A percentile compares a stretch with the other conserved stretches of the same genome.
Evolutionary conservation across 2,888 invertebrate genomes (phyloP).

Genomic region (Plutella xylostella): DNA sequence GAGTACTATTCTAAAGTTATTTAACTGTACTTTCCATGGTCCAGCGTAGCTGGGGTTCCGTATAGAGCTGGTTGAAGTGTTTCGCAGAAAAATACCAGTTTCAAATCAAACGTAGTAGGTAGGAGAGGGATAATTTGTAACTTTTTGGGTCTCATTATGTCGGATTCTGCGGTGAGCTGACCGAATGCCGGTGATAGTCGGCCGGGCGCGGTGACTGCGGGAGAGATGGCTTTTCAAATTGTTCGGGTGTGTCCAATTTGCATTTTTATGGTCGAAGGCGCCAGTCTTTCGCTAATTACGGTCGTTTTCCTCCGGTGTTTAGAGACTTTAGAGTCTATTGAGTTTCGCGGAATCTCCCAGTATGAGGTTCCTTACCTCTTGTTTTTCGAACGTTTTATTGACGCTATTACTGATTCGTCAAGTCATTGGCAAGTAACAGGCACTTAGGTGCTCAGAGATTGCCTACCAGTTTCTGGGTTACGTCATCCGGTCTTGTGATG

Average conservation of each 20-base stretch:
- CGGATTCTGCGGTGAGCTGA: conserved; percentile 23
- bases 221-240: conserved; percentile 20
- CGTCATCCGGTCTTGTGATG: background rate
- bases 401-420: too few relatives aligned
- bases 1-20: conserved; percentile 54
- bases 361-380: too few relatives aligned
- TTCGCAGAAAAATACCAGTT: conserved; percentile 53
- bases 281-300: conserved; percentile 13
- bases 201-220: conserved; percentile 17
- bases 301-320: background rate
- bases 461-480: background rate
- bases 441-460: too few relatives aligned
- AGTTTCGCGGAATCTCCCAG: background rate
- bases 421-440: too few relatives aligned
- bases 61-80: conserved; percentile 20
- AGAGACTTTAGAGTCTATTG: background rate
- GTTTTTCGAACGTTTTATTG: too few relatives aligned
- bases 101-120: conserved; percentile 28
- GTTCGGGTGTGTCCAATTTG: conserved; percentile 17
- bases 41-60: too few relatives aligned
- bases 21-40: conserved; percentile 59
- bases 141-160: conserved; percentile 8
- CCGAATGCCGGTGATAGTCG: background rate
- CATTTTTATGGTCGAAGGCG: conserved; percentile 12
- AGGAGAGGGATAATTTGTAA: conserved; percentile 8